phyloP scores from a whole-genome alignment of 1,140 invertebrate genomes.

The Elymnias hypermnestra region DNA sequence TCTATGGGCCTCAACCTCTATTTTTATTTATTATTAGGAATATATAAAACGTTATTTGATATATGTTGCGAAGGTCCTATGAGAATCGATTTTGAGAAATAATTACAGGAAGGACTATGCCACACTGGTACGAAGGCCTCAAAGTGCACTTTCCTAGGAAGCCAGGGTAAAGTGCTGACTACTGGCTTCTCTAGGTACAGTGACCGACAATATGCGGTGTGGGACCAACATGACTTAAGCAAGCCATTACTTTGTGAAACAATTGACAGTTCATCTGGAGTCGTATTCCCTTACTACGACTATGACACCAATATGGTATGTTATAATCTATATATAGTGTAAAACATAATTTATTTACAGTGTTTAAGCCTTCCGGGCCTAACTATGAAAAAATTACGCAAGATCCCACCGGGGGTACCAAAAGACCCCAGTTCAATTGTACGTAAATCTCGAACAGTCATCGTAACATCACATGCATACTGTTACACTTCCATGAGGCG shows the following conservation, averaged over 20 bases:
- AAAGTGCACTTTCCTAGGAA: conserved; percentile 92
- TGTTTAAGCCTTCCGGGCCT: no score
- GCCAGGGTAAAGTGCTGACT: conserved; percentile 85
- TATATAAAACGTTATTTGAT: no score
- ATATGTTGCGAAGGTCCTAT: no score
- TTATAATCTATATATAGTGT: not conserved
- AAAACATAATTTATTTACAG: no score
- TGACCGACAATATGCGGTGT: conserved; percentile 92
- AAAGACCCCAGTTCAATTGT: no score
- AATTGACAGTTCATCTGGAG: conserved; percentile 94
- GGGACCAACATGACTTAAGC: conserved; percentile 88
- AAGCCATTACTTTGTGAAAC: conserved; percentile 87
- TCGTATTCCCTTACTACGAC: conserved; percentile 95
- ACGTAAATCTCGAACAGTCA: no score
- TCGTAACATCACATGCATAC: not conserved
- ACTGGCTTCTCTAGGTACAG: conserved; percentile 94
- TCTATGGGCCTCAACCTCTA: no score
- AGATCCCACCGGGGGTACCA: no score
- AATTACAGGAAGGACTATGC: conserved; percentile 87
- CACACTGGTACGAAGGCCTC: conserved; percentile 91
- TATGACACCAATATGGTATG: conserved; percentile 91
- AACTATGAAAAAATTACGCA: no score
- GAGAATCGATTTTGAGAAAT: no score
- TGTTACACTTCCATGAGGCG: not conserved
- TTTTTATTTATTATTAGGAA: no score